Base-by-base conservation (phyloP, 2,113 vertebrate genomes). In the Podarcis cretensis region DNA sequence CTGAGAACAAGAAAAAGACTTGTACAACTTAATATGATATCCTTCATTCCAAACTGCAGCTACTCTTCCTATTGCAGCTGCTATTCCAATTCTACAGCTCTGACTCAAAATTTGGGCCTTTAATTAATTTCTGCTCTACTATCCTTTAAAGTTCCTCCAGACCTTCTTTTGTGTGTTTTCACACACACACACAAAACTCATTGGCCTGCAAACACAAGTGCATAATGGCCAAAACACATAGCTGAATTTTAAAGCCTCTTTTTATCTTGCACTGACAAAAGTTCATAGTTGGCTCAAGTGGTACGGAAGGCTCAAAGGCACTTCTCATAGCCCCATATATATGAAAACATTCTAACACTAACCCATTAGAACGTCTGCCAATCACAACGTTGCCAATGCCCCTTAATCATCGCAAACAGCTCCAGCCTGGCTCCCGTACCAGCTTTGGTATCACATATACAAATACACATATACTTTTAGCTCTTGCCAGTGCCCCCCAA, bases 1-100 rank as follows among this genome's bases (percentile, higher is more conserved):
- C 96, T 97, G 89, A 81, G 89, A 85, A 43, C 30, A 48, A 91
- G 14, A 87, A 59, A 88, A 32, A 88, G 59, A 71, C 83, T 43
- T 69, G 32, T 7, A 37, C 73, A 57, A 32, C 23, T 59, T 63
- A 40, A 4, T 14, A 7, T 32, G 1, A 16, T 20, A 35, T 37
- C 40, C 4, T 23, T 40, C 25, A 13, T 14, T 8, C 4, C 6
- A n/a, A 23, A 63, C 35, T 21, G 0, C 30, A 35, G 37, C 20
- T 8, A 63, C 18, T 14, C 6, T 3, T 35, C 18, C 18, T 25
- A 1, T 30, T 6, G 54, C 71, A 77, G 18, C 27, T 43, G 40
- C 27, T 4, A 18, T 63, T 20, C 5, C 20, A 35, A 10, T 57
- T 54, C 20, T 35, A 25, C 43, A 23, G 8, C 43, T 69, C 79